phyloP scores from a whole-genome alignment of 30 jellyfish, hydroid and myxozoan genomes.

The Turritopsis dohrnii region DNA sequence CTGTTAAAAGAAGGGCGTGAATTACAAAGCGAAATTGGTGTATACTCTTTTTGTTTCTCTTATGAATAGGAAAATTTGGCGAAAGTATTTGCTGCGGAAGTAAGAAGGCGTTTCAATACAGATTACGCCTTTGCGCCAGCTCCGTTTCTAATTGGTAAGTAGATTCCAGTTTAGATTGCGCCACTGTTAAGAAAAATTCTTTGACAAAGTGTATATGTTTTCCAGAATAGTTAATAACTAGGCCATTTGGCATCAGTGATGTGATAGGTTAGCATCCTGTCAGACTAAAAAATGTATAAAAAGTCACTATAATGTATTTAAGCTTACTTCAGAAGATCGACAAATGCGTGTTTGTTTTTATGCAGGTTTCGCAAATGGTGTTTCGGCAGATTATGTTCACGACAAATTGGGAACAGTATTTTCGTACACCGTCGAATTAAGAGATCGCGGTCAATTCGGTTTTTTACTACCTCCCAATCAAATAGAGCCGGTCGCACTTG shows the following conservation, averaged over 20 bases:
- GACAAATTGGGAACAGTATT: not conserved
- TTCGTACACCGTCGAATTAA: constrained; percentile 11
- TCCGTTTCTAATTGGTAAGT: constrained; percentile 15
- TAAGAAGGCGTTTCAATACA: not conserved
- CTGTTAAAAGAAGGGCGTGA: no score
- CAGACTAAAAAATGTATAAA: no score
- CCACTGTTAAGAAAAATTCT: no score
- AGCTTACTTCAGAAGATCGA: no score
- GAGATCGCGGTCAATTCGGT: constrained; percentile 6
- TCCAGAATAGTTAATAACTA: no score
- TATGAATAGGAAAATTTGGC: not conserved
- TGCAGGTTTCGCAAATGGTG: not conserved
- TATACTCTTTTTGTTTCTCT: no score
- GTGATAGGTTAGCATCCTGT: no score
- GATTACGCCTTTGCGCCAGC: constrained; percentile 4
- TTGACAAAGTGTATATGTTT: no score
- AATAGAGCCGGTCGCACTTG: constrained; percentile 2
- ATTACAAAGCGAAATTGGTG: no score
- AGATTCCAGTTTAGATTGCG: not conserved
- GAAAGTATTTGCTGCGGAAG: not conserved
- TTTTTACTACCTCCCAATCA: not conserved
- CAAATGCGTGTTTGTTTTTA: not conserved
- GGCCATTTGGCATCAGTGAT: no score
- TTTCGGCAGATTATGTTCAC: constrained; percentile 25
- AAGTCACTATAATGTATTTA: no score